Evolutionary conservation across 2,888 invertebrate genomes (phyloP).

Genomic region (Ceratothoa steindachneri): DNA sequence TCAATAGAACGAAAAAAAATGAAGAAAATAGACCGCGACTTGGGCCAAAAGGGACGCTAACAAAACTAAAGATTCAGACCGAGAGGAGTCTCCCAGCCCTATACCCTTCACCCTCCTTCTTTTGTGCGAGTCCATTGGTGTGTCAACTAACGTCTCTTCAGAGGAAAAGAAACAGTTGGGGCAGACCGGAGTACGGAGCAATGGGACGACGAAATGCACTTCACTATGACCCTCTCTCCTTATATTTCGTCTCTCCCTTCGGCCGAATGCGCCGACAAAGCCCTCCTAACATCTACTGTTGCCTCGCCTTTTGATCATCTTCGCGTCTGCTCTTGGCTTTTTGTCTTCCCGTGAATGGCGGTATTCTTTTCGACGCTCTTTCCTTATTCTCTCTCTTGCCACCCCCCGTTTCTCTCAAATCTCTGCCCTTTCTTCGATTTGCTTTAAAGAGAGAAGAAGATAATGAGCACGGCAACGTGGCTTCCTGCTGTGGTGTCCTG

Average conservation of each 20-base stretch:
- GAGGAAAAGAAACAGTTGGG: not conserved
- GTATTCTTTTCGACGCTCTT: not conserved
- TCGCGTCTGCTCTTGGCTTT: slow-evolving; percentile 15
- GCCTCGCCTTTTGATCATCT: slow-evolving; percentile 5
- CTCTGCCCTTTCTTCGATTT: not conserved
- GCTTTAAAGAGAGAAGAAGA: not conserved
- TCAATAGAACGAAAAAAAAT: not conserved
- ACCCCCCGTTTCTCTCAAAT: not conserved
- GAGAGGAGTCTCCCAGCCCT: too few species aligned
- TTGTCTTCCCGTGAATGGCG: slow-evolving; percentile 8
- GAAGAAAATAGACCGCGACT: not conserved
- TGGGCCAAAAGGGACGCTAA: not conserved
- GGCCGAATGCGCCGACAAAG: slow-evolving; percentile 1
- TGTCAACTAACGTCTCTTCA: slow-evolving; percentile 13
- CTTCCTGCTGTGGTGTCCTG: slow-evolving; percentile 6
- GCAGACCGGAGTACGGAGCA: not conserved
- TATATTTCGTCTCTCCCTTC: not conserved
- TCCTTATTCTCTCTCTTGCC: not conserved
- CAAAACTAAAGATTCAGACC: slow-evolving; percentile 3
- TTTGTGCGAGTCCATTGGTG: slow-evolving; percentile 2
- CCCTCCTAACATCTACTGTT: slow-evolving; percentile 1
- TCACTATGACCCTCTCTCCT: slow-evolving; percentile 4
- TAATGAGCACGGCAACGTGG: slow-evolving; percentile 1
- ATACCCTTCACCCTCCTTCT: not conserved
- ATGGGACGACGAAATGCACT: slow-evolving; percentile 10